Evolutionary conservation across 2,113 vertebrate species (phyloP).

Genomic region (Pelodiscus sinensis): DNA sequence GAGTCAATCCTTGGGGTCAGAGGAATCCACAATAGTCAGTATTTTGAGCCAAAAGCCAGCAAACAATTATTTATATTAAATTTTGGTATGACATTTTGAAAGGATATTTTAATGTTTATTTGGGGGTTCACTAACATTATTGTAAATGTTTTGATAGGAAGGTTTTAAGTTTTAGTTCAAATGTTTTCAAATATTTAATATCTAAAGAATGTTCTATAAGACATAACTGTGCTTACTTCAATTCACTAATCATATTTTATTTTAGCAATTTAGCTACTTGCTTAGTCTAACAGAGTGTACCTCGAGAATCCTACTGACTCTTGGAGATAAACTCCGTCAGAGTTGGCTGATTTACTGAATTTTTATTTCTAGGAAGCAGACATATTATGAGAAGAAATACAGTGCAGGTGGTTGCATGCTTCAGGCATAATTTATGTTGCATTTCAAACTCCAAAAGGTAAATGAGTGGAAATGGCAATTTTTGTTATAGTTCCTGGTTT

Average conservation of each 20-base stretch:
- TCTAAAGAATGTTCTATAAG: conserved; percentile 72
- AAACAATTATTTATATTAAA: conserved; percentile 1
- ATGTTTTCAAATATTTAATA: not conserved
- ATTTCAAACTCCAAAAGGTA: conserved; percentile 72
- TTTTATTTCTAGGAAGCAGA: conserved; percentile 88
- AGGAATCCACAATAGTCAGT: not conserved
- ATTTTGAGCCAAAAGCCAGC: not conserved
- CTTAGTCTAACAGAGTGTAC: conserved; percentile 84
- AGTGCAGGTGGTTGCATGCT: conserved; percentile 81
- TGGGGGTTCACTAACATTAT: not conserved
- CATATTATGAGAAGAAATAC: conserved; percentile 80
- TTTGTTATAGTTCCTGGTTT: conserved; percentile 4
- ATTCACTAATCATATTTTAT: conserved; percentile 85
- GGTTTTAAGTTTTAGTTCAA: conserved; percentile 2
- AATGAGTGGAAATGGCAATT: conserved; percentile 38
- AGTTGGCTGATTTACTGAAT: conserved; percentile 89
- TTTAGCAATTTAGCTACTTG: conserved; percentile 84
- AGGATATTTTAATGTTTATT: not conserved
- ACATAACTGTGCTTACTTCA: conserved; percentile 79
- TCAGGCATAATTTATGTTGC: conserved; percentile 80
- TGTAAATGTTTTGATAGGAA: not conserved
- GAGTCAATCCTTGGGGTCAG: not conserved
- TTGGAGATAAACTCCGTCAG: conserved; percentile 89
- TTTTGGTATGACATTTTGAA: not conserved
- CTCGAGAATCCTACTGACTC: conserved; percentile 82